These are phyloP conservation scores for Sebastolobus altivelis DNA, from an alignment of 2,797 vertebrate species.

Conservation along the genomic window DNA sequence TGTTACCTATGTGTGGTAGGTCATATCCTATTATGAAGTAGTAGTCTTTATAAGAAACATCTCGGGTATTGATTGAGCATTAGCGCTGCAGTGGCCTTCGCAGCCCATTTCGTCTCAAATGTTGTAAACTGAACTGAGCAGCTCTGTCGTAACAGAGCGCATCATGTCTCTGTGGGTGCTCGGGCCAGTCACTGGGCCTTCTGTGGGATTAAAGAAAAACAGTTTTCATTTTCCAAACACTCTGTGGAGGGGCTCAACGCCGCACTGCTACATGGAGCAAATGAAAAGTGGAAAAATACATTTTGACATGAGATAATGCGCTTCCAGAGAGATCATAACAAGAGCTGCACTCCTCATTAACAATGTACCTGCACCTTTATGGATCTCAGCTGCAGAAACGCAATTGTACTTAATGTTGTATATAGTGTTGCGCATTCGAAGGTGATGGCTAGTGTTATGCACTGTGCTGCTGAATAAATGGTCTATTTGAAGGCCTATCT, in stretches of 20 bases:
- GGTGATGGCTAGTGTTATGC: slow-evolving; percentile 7
- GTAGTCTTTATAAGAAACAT: background rate
- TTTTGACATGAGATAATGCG: background rate
- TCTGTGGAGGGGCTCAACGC: background rate
- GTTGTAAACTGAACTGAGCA: background rate
- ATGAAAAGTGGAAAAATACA: slow-evolving; percentile 1
- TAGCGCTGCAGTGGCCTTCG: background rate
- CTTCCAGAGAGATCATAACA: background rate
- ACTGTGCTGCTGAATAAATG: slow-evolving; percentile 26
- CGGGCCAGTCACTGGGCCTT: background rate
- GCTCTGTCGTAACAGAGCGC: background rate
- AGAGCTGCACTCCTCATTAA: slow-evolving; percentile 11
- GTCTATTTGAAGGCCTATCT: slow-evolving; percentile 31
- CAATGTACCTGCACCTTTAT: slow-evolving; percentile 1
- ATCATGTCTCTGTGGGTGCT: background rate
- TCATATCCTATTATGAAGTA: slow-evolving; percentile 11
- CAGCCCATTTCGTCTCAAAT: slow-evolving; percentile 1
- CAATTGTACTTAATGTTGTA: slow-evolving; percentile 18
- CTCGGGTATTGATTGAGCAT: background rate
- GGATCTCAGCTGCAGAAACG: background rate
- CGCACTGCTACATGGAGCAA: background rate
- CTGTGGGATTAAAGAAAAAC: slow-evolving; percentile 3
- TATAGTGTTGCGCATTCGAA: background rate
- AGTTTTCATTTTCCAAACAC: slow-evolving; percentile 4
- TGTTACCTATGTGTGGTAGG: background rate